These are phyloP conservation scores for Cerastoderma edule DNA, from an alignment of 2,888 invertebrate genomes.

Conservation along the genomic window DNA sequence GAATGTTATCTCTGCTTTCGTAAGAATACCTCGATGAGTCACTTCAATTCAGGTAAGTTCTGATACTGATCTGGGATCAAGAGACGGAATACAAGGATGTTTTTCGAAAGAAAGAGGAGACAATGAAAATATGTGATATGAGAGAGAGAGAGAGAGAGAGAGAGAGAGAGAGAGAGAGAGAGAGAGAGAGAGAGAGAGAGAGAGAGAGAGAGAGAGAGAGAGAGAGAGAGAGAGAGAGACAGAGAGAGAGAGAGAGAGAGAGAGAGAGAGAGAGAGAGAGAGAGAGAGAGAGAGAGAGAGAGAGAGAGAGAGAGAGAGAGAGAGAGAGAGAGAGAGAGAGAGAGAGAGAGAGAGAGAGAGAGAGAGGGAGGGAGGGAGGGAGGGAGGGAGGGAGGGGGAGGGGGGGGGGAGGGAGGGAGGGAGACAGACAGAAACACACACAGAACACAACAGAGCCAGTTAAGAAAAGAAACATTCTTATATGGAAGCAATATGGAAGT, in stretches of 20 bases:
- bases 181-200: conserved; percentile 8
- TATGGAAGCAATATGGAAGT: too few species aligned
- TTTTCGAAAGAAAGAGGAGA: neutral
- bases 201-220: neutral
- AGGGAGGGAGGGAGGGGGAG: neutral
- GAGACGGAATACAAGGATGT: neutral
- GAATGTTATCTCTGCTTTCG: too few species aligned
- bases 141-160: conserved; percentile 4
- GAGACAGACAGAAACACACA: neutral
- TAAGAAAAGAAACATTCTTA: too few species aligned
- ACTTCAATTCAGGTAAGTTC: too few species aligned
- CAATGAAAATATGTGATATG: neutral
- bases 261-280: neutral
- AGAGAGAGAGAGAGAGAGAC: neutral
- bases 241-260: neutral
- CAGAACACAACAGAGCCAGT: too few species aligned
- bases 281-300: conserved; percentile 21
- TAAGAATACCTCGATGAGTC: too few species aligned
- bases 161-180: neutral
- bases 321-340: conserved; percentile 24
- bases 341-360: neutral
- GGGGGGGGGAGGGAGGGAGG: neutral
- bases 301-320: conserved; percentile 10
- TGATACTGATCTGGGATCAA: neutral
- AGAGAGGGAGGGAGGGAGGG: conserved; percentile 1